These are phyloP conservation scores for Taphrorychus bicolor DNA, from an alignment of 2,888 invertebrate genomes.

Conservation along the genomic window DNA sequence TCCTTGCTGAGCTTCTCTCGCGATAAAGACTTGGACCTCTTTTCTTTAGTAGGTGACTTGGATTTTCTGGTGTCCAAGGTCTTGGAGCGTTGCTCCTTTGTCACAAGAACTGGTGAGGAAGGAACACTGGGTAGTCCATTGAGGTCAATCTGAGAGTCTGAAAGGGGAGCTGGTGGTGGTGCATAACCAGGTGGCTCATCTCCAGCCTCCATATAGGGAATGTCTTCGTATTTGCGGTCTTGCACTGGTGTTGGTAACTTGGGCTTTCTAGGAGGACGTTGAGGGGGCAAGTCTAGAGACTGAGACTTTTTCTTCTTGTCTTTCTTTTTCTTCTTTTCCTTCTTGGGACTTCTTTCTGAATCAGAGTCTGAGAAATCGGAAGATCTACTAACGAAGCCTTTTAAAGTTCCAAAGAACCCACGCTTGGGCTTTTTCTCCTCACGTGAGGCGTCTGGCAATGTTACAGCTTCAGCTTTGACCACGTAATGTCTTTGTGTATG, in stretches of 20 bases:
- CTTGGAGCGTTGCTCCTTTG: not conserved
- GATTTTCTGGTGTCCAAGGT: not conserved
- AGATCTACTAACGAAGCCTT: slow-evolving; percentile 57
- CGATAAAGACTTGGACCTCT: slow-evolving; percentile 11
- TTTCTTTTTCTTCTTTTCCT: slow-evolving; percentile 50
- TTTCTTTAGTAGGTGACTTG: slow-evolving; percentile 4
- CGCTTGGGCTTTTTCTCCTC: slow-evolving; percentile 55
- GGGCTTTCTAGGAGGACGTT: slow-evolving; percentile 52
- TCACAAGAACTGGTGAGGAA: not conserved
- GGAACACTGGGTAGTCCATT: not conserved
- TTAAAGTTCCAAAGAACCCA: slow-evolving; percentile 57
- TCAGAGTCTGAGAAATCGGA: slow-evolving; percentile 58
- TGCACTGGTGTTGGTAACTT: slow-evolving; percentile 53
- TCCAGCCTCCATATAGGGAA: slow-evolving; percentile 55
- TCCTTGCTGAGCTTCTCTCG: slow-evolving; percentile 24
- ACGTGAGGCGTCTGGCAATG: no score
- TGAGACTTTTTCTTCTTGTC: slow-evolving; percentile 46
- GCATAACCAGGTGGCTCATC: slow-evolving; percentile 42
- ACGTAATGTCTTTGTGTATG: slow-evolving; percentile 46
- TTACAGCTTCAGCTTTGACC: slow-evolving; percentile 37
- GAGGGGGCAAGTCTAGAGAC: slow-evolving; percentile 48
- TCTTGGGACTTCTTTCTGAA: slow-evolving; percentile 56
- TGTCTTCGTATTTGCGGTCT: slow-evolving; percentile 51
- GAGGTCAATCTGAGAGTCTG: not conserved
- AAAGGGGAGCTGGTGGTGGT: slow-evolving; percentile 36